A percentile compares a stretch with the other conserved stretches of the same genome.
These are phyloP conservation scores for Xenentodon cancila DNA, from an alignment of 2,797 vertebrate species.

Conservation along the genomic window DNA sequence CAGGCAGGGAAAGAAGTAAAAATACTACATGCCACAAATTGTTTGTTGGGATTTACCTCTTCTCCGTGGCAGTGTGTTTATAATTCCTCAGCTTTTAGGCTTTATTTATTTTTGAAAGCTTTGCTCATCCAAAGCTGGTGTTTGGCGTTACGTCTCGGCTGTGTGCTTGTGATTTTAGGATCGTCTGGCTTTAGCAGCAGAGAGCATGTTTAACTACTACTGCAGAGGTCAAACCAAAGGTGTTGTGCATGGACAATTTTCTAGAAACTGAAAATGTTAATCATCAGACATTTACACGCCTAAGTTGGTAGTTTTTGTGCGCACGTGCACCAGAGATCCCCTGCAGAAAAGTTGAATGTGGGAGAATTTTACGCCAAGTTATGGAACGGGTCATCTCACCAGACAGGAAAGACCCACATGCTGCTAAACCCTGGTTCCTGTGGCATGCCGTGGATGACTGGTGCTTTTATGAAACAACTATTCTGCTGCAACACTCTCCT, in stretches of 20 bases:
- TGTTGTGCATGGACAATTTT: not conserved
- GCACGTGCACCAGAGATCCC: too few species aligned
- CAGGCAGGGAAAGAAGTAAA: constrained; percentile 80
- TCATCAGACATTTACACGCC: constrained; percentile 44
- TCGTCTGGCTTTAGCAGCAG: constrained; percentile 56
- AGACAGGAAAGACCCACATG: too few species aligned
- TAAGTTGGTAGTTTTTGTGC: too few species aligned
- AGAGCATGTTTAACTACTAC: constrained; percentile 50
- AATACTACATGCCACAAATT: constrained; percentile 79
- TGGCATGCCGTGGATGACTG: too few species aligned
- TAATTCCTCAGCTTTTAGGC: constrained; percentile 73
- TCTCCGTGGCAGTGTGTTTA: constrained; percentile 71
- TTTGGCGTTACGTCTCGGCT: constrained; percentile 76
- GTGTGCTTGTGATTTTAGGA: constrained; percentile 54
- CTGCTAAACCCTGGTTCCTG: too few species aligned
- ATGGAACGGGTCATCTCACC: too few species aligned
- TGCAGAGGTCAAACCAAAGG: constrained; percentile 13
- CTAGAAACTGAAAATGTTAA: constrained; percentile 19
- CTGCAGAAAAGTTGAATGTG: too few species aligned
- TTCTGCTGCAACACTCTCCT: too few species aligned
- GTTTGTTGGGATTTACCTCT: constrained; percentile 62
- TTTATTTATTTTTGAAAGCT: constrained; percentile 80
- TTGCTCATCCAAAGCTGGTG: constrained; percentile 57
- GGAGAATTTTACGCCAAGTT: too few species aligned
- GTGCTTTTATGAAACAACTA: too few species aligned